Percentiles rank a stretch among this genome's conserved stretches.
Conservation (phyloP, 1,140 invertebrate genomes). For the Monochamus saltuarius region DNA sequence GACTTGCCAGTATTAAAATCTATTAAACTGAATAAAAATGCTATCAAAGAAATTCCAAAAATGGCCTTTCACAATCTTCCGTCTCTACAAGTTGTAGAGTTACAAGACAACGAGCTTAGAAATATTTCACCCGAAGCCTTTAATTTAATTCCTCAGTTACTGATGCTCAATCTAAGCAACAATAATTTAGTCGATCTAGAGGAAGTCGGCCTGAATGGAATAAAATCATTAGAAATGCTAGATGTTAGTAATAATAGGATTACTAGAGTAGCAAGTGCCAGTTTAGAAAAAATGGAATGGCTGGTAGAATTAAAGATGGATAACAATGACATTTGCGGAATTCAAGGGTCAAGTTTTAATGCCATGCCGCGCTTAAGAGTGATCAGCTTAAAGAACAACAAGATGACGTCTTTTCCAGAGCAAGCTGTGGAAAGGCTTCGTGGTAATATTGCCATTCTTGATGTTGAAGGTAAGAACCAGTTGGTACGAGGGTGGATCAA, state of each 20-base stretch:
- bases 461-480: constrained; percentile 72
- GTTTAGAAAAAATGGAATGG: constrained; percentile 73
- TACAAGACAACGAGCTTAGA: constrained; percentile 75
- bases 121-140: constrained; percentile 74
- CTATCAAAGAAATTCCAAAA: constrained; percentile 68
- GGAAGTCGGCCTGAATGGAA: constrained; percentile 67
- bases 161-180: constrained; percentile 80
- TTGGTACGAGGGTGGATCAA: too few species aligned
- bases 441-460: constrained; percentile 77
- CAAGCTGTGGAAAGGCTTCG: constrained; percentile 72
- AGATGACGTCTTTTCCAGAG: constrained; percentile 72
- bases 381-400: constrained; percentile 76
- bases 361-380: constrained; percentile 79
- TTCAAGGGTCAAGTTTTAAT: constrained; percentile 73
- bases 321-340: constrained; percentile 71
- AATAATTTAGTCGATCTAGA: constrained; percentile 73
- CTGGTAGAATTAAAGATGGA: constrained; percentile 80
- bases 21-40: constrained; percentile 75
- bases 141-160: constrained; percentile 70
- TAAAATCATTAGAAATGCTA: constrained; percentile 76
- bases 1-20: constrained; percentile 75
- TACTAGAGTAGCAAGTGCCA: constrained; percentile 64
- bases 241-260: constrained; percentile 78
- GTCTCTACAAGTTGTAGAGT: constrained; percentile 69
- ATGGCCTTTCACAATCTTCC: constrained; percentile 76